Base-by-base conservation (phyloP, 2,888 invertebrate species). In the Nowickia ferox region DNA sequence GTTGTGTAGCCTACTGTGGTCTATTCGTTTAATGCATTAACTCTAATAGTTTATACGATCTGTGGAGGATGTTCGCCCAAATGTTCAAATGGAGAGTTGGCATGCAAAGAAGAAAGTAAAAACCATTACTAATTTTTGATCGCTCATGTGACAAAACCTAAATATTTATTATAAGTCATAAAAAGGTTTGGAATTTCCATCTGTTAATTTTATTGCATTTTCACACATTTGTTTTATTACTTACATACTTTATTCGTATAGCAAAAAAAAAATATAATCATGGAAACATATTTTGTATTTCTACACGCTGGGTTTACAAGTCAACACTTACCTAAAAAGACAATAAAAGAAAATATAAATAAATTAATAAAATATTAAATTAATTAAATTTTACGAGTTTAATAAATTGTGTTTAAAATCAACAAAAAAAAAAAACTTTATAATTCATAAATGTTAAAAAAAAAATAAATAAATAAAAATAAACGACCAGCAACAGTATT, bases 301-400 rank as follows among this genome's bases (percentile, higher is more conserved):
- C 10, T 19, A 13, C 38, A 40, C 0, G 40, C 11, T 30, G 19
- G 10, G 11, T 8, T 46, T 30, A 38, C n/a, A 17, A 53, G 44
- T 46, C 71, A 65, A 59, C 53, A 83, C 83, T 83, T 83, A 83
- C 83, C 83, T 83, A 46, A 65, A 83, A 75, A 63, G 57, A 83
- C 72, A 82, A 42, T 8, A 22, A 65, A 76, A 59, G 9, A 57
- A 42, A 69, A 69, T 61, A 4, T 59, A 22, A 40, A 42, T 59
- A n/a, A 13, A 53, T 74, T 59, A 75, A 68, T 59, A 38, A 75
- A 68, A 68, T 48, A 48, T 55, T 30, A 30, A 11, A 57, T n/a
- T n/a, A n/a, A n/a, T n/a, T n/a, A 59, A 66, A 57, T 11, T 71
- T 19, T 61, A 74, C 53, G 15, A 2, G 1, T 22, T 65, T 46